Percentiles rank a stretch among this genome's conserved stretches.
Conservation (phyloP, 1,140 invertebrate genomes). For the Campodea augens region DNA sequence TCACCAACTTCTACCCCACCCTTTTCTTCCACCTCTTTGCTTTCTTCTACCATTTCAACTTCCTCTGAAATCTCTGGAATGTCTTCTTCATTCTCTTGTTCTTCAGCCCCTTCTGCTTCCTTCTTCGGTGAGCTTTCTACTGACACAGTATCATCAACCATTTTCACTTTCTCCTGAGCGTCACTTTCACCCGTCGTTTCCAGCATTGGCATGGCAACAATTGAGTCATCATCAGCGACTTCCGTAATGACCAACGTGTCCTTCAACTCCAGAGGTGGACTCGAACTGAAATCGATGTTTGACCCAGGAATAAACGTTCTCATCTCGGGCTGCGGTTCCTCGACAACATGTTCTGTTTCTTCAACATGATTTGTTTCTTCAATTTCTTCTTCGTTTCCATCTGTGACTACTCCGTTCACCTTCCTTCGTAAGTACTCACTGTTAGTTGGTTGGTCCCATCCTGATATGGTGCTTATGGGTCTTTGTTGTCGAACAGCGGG, state of each 20-base stretch:
- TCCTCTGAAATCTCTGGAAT: constrained; percentile 8
- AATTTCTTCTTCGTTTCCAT: constrained; percentile 27
- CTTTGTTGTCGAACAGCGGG: constrained; percentile 73
- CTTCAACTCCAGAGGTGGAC: too few species aligned
- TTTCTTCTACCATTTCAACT: constrained; percentile 11
- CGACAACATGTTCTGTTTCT: too few species aligned
- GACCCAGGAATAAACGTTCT: too few species aligned
- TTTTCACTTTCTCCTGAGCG: too few species aligned
- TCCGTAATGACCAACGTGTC: too few species aligned
- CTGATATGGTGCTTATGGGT: constrained; percentile 89
- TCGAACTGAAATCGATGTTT: too few species aligned
- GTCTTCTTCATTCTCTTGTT: constrained; percentile 9
- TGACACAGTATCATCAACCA: neutral
- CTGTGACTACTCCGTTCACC: constrained; percentile 19
- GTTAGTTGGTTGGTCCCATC: constrained; percentile 57
- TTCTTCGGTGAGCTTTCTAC: neutral
- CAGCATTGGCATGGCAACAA: too few species aligned
- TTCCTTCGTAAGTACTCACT: constrained; percentile 32
- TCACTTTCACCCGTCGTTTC: too few species aligned
- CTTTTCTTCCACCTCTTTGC: constrained; percentile 6
- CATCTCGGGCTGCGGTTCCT: too few species aligned
- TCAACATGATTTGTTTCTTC: constrained; percentile 27
- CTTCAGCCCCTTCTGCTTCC: constrained; percentile 7
- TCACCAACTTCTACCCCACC: neutral
- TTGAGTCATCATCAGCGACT: too few species aligned